Evolutionary conservation across 1,140 invertebrate species (phyloP).

Genomic region (Drosophila gunungcola): DNA sequence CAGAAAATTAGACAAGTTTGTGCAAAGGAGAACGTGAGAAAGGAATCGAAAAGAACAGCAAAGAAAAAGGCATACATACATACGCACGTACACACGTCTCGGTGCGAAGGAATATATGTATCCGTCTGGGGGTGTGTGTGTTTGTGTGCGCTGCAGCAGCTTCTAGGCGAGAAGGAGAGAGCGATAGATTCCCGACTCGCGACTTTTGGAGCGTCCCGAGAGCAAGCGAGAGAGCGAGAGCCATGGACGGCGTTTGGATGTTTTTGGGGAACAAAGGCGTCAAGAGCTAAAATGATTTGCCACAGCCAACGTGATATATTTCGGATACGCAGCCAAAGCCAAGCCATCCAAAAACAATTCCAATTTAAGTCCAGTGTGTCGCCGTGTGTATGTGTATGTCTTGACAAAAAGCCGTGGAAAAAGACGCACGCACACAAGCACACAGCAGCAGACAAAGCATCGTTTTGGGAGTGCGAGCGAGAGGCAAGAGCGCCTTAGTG

Average conservation of each 20-base stretch:
- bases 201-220: conserved; percentile 10
- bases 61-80: conserved; percentile 71
- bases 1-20: conserved; percentile 4
- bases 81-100: conserved; percentile 61
- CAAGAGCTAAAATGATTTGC: conserved; percentile 60
- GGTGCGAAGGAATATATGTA: conserved; percentile 72
- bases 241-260: conserved; percentile 53
- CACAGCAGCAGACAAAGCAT: conserved; percentile 65
- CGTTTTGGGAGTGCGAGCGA: conserved; percentile 22
- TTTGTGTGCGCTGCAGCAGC: conserved; percentile 54
- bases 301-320: conserved; percentile 62
- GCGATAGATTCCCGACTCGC: conserved; percentile 8
- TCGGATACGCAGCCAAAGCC: conserved; percentile 64
- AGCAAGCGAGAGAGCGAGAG: conserved; percentile 11
- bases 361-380: conserved; percentile 18
- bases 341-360: conserved; percentile 38
- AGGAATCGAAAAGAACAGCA: not conserved
- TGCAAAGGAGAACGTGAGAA: conserved; percentile 3
- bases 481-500: conserved; percentile 40
- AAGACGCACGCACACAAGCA: conserved; percentile 33
- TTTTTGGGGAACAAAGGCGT: conserved; percentile 66
- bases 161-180: conserved; percentile 46
- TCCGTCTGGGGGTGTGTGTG: conserved; percentile 47
- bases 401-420: conserved; percentile 48
- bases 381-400: conserved; percentile 27